Percentiles rank a stretch among this genome's conserved stretches.
phyloP scores from a whole-genome alignment of 1,140 invertebrate species.

The Drosophila nikananu region DNA sequence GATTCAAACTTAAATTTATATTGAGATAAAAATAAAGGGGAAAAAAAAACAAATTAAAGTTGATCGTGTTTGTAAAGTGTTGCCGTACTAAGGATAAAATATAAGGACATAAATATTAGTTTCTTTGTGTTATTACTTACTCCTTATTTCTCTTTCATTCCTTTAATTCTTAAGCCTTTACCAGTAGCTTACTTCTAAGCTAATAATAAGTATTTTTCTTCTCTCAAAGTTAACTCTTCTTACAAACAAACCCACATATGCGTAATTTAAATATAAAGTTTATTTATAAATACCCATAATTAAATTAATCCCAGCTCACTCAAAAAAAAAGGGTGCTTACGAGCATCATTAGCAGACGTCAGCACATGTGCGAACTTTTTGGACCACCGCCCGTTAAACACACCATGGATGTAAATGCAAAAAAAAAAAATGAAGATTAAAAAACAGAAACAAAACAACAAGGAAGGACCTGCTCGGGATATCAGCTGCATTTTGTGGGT shows the following conservation, averaged over 20 bases:
- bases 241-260: not conserved
- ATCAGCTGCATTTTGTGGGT: conserved; percentile 50
- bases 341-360: conserved; percentile 33
- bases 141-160: not conserved
- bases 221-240: not conserved
- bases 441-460: conserved; percentile 29
- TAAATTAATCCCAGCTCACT: conserved; percentile 18
- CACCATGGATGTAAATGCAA: conserved; percentile 3
- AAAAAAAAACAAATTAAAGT: no score
- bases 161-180: no score
- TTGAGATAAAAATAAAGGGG: no score
- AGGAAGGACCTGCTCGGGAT: conserved; percentile 10
- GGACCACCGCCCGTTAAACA: conserved; percentile 33
- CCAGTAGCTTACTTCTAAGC: not conserved
- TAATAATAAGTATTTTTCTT: no score
- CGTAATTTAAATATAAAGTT: not conserved
- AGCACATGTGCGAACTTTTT: conserved; percentile 40
- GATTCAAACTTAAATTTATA: no score
- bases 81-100: no score
- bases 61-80: no score
- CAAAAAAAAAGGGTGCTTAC: conserved; percentile 25
- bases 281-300: conserved; percentile 10
- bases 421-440: conserved; percentile 20
- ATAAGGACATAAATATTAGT: no score
- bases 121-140: no score